phyloP scores from a whole-genome alignment of 2,797 vertebrate species.

The Staurois parvus region DNA sequence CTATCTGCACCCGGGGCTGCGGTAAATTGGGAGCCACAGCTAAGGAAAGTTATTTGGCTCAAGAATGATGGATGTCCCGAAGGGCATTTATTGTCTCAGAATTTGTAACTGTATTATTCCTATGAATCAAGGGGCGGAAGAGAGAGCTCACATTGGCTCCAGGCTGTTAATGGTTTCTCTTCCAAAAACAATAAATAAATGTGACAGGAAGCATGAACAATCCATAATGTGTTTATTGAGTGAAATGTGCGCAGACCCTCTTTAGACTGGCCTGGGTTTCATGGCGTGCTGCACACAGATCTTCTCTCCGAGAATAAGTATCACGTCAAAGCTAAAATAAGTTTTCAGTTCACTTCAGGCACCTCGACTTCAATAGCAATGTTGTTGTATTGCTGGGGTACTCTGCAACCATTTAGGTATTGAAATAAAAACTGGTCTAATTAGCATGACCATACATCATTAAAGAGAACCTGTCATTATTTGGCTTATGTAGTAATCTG shows the following conservation, averaged over 20 bases:
- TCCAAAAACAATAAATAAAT: conserved; percentile 61
- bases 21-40: conserved; percentile 27
- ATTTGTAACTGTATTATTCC: conserved; percentile 57
- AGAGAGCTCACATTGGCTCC: conserved; percentile 30
- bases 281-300: conserved; percentile 41
- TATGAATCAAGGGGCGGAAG: conserved; percentile 49
- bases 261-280: conserved; percentile 28
- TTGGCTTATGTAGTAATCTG: no score
- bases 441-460: no score
- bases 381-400: not conserved
- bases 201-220: conserved; percentile 60
- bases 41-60: conserved; percentile 53
- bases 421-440: no score
- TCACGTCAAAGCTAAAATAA: conserved; percentile 12
- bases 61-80: conserved; percentile 47
- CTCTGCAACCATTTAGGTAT: not conserved
- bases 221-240: conserved; percentile 62
- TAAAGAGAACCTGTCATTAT: no score
- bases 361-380: not conserved
- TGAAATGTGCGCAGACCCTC: conserved; percentile 35
- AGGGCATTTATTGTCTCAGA: conserved; percentile 41
- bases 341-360: not conserved
- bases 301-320: conserved; percentile 18
- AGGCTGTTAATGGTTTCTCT: conserved; percentile 47
- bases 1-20: conserved; percentile 8